phyloP scores from a whole-genome alignment of 2,888 invertebrate species.

The Chouioia cunea region DNA sequence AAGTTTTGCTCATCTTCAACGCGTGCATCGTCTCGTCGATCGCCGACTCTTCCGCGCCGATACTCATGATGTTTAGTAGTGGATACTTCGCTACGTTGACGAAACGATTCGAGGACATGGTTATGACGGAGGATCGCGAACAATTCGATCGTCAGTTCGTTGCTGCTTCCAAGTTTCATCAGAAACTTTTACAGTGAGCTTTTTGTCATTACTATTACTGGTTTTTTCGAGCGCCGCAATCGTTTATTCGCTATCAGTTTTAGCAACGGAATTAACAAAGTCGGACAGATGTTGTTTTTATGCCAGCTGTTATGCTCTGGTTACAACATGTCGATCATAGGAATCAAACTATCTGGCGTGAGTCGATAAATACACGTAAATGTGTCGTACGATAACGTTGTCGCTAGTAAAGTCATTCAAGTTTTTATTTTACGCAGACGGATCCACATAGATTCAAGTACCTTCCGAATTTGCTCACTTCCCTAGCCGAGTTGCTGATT shows the following conservation, averaged over 20 bases:
- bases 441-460: slow-evolving; percentile 13
- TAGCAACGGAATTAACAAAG: slow-evolving; percentile 5
- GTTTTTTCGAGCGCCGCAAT: not conserved
- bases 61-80: slow-evolving; percentile 49
- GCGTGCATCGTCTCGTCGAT: slow-evolving; percentile 49
- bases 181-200: not conserved
- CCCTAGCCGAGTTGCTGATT: not conserved
- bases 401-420: too few species aligned
- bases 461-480: not conserved
- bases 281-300: not conserved
- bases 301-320: not conserved
- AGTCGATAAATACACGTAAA: not conserved
- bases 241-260: not conserved
- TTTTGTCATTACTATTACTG: not conserved
- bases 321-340: slow-evolving; percentile 22
- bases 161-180: not conserved
- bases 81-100: slow-evolving; percentile 47
- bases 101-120: not conserved
- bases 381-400: too few species aligned
- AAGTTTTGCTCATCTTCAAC: slow-evolving; percentile 47
- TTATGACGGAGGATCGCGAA: not conserved
- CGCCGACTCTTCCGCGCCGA: slow-evolving; percentile 50
- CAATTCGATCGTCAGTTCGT: not conserved
- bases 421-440: slow-evolving; percentile 5
- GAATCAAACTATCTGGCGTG: slow-evolving; percentile 11